Base-by-base conservation (phyloP, 2,888 invertebrate genomes). In the Teinopalpus imperialis region DNA sequence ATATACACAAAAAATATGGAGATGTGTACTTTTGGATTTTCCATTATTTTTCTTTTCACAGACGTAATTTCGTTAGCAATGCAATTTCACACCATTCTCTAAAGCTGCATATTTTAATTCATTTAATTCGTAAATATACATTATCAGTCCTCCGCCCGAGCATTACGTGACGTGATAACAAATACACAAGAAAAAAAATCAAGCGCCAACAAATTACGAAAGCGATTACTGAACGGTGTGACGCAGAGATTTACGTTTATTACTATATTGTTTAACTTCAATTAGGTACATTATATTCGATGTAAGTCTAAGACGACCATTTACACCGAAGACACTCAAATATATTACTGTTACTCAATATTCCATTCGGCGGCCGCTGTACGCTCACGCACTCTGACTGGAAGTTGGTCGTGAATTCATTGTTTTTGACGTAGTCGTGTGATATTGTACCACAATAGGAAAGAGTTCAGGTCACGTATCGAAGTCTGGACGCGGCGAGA, bases 401-500 rank as follows among this genome's bases (percentile, higher is more conserved):
- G 35, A 44, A 48, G 46, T 34, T 43, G 39, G 43, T 41, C 44
- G 29, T 48, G 44, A 78, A 77, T 78, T 82, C 77, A 85, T 86
- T 86, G 83, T 86, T 82, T 83, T 75, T 78, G 72, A 79, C 73
- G 70, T 70, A 68, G 70, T 69, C 73, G 77, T 76, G 77, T 80
- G 79, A 80, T 82, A 85, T 81, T 78, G 76, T 75, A 80, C 80
- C 71, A 79, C 76, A 76, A 73, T 81, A 81, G 74, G 69, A 80
- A 85, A 81, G 79, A 78, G 81, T 81, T 80, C 78, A 77, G 74
- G 75, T 82, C 87, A 87, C 87, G 86, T 86, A 59, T 69, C 74
- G 59, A 61, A 66, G 63, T 67, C 54, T 62, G 70, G 63, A 81
- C 80, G 75, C 49, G 44, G 52, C 51, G 57, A 55, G 86, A 87